These are phyloP conservation scores for Drosophila neotestacea DNA, from an alignment of 2,888 invertebrate species.

Conservation along the genomic window DNA sequence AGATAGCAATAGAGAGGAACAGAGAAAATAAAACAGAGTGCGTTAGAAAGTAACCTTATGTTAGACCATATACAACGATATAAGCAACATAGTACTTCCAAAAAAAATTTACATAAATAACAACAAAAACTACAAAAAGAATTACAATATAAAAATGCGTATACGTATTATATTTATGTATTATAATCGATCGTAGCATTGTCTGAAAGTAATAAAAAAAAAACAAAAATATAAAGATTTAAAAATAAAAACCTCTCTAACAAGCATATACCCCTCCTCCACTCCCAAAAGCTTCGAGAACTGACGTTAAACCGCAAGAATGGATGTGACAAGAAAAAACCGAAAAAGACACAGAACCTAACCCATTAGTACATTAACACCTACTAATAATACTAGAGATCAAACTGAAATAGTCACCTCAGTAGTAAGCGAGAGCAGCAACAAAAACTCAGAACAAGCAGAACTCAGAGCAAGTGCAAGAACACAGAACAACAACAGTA, in stretches of 20 bases:
- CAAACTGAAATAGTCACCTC: neutral
- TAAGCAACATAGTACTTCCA: slow-evolving; percentile 73
- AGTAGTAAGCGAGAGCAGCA: neutral
- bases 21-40: slow-evolving; percentile 7
- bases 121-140: slow-evolving; percentile 31
- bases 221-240: neutral
- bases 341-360: neutral
- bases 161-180: too few species aligned
- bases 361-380: neutral
- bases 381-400: neutral
- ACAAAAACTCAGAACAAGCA: neutral
- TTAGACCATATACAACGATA: slow-evolving; percentile 64
- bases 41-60: slow-evolving; percentile 26
- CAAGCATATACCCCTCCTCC: neutral
- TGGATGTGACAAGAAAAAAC: neutral
- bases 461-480: neutral
- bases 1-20: neutral
- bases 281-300: neutral
- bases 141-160: neutral
- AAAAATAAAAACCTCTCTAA: slow-evolving; percentile 1
- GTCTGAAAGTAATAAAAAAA: slow-evolving; percentile 5
- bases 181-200: neutral
- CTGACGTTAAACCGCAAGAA: neutral
- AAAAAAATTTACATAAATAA: slow-evolving; percentile 27
- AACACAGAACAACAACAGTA: neutral